A percentile compares a stretch with the other conserved stretches of the same genome.
Conservation (phyloP, 2,113 vertebrate genomes). For the Elanoides forficatus region DNA sequence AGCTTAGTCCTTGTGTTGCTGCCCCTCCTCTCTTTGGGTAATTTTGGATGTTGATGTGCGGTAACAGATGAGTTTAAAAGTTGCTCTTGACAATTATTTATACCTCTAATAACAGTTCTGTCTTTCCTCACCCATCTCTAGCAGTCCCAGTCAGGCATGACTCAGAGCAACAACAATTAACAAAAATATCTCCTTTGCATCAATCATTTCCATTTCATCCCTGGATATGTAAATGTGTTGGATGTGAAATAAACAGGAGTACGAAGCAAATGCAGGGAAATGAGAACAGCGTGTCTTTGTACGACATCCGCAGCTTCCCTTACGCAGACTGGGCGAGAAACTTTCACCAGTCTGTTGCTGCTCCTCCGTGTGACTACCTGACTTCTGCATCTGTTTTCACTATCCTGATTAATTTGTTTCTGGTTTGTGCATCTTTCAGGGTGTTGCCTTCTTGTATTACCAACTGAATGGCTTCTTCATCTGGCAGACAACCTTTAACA, state of each 20-base stretch:
- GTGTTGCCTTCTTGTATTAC: background rate
- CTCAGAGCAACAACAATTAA: conserved; percentile 30
- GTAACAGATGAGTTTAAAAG: background rate
- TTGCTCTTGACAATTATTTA: conserved; percentile 22
- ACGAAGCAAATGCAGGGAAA: conserved; percentile 49
- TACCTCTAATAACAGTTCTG: conserved; percentile 6
- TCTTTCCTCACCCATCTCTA: background rate
- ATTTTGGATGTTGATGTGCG: background rate
- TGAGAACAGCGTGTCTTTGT: background rate
- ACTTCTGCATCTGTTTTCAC: background rate
- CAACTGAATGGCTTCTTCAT: background rate
- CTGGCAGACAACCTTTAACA: background rate
- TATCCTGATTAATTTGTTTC: background rate
- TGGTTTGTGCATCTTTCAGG: background rate
- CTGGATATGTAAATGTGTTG: background rate
- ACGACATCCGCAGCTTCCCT: background rate
- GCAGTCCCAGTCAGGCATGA: background rate
- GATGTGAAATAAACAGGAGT: conserved; percentile 1
- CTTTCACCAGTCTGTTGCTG: background rate
- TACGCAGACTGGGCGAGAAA: background rate
- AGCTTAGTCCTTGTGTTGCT: background rate
- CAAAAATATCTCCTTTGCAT: conserved; percentile 50
- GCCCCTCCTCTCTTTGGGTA: background rate
- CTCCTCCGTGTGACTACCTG: background rate
- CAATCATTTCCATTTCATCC: conserved; percentile 38